A percentile compares a stretch with the other conserved stretches of the same genome.
These are phyloP conservation scores for Hirtodrosophila duncani DNA, from an alignment of 2,888 invertebrate genomes.

Conservation along the genomic window DNA sequence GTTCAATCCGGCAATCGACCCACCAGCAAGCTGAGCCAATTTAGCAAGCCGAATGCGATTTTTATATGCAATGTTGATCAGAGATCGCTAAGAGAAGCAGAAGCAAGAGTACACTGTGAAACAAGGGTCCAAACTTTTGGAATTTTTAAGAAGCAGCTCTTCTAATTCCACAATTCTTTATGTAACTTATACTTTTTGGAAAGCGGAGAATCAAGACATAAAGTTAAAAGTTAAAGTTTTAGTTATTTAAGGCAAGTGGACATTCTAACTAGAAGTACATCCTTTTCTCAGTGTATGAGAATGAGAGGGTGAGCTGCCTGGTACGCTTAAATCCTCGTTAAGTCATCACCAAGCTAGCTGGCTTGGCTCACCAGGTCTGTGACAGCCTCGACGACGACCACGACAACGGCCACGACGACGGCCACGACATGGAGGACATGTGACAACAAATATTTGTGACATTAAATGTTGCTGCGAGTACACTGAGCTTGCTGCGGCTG, in stretches of 20 bases:
- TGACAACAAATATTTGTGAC: constrained; percentile 72
- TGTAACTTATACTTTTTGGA: constrained; percentile 49
- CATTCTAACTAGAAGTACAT: not conserved
- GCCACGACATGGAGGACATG: constrained; percentile 46
- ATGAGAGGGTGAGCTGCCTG: not conserved
- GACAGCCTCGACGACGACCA: not conserved
- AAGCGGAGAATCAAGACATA: too few species aligned
- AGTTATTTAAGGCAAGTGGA: not conserved
- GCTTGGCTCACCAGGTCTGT: constrained; percentile 4
- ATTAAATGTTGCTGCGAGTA: constrained; percentile 48
- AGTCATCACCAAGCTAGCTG: constrained; percentile 51
- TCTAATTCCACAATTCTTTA: too few species aligned
- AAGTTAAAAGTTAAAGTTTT: constrained; percentile 6
- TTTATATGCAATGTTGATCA: constrained; percentile 13
- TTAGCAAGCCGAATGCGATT: constrained; percentile 64
- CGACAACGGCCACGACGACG: constrained; percentile 37
- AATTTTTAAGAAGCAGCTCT: too few species aligned
- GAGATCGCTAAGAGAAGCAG: not conserved
- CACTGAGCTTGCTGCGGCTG: constrained; percentile 1
- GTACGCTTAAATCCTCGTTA: constrained; percentile 59
- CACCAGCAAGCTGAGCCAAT: constrained; percentile 61
- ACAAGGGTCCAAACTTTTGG: too few species aligned
- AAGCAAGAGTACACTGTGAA: too few species aligned
- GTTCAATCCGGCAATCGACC: constrained; percentile 67
- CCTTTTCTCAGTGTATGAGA: not conserved